Conservation (phyloP, 2,797 vertebrate species). For the Sternotherus odoratus region DNA sequence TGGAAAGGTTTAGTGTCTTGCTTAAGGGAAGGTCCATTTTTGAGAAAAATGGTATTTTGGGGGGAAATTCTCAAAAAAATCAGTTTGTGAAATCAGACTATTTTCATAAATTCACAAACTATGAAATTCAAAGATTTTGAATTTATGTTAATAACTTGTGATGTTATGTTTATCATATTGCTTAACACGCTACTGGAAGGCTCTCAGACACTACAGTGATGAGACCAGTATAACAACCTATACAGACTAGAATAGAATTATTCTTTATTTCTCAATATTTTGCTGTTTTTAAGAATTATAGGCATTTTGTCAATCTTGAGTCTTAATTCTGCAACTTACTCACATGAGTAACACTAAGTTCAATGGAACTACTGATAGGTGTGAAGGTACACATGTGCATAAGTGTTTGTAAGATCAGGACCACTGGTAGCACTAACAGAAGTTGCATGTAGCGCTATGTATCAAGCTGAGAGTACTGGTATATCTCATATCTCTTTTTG, state of each 20-base stretch:
- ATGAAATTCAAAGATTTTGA: background rate
- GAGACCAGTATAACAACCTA: background rate
- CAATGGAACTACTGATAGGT: fast-evolving
- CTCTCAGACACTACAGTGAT: background rate
- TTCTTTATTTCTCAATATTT: background rate
- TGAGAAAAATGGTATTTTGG: fast-evolving
- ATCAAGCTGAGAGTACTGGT: background rate
- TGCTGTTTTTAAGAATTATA: background rate
- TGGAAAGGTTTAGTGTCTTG: background rate
- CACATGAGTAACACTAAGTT: background rate
- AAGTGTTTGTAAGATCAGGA: background rate
- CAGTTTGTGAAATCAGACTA: fast-evolving
- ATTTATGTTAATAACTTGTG: background rate
- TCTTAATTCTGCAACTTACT: background rate
- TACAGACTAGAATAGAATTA: background rate
- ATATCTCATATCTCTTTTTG: no score
- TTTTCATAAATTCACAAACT: background rate
- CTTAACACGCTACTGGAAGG: background rate
- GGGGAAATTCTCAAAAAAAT: background rate
- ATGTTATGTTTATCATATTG: background rate
- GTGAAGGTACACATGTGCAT: background rate
- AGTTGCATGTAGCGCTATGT: background rate
- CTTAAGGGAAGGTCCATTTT: background rate
- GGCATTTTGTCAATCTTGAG: background rate
- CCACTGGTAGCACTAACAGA: background rate